Evolutionary conservation across 2,888 invertebrate species (phyloP), one percentile per base, ranked within the genome.

Genomic region (Erebia palarica): DNA sequence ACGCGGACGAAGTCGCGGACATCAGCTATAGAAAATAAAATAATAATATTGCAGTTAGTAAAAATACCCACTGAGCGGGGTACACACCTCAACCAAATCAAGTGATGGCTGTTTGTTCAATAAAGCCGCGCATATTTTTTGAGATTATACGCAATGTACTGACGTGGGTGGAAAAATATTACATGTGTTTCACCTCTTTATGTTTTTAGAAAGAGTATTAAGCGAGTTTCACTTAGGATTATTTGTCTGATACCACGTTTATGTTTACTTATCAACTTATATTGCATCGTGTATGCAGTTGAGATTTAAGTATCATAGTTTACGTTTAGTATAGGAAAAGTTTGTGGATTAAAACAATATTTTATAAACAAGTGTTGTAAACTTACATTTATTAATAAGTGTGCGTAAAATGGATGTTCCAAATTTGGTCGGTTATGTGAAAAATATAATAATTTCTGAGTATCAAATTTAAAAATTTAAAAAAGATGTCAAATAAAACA

Each of bases 401-500:
- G 65, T 65, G 53, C n/a, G 58, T 36, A 36, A 36, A 36, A 36
- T 36, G 36, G 36, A 36, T 7, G 36, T 36, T 36, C 36, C 36
- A 7, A 36, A 36, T 36, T 16, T 53, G 9, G 7, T 16, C 9
- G n/a, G 16, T n/a, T 16, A 9, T 16, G 53, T 53, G 16, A 53
- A 53, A n/a, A 53, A 53, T 16, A 16, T n/a, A 51, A 7, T 8
- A 7, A 51, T 16, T 5, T 51, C 8, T 8, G 49, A 51, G n/a
- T 4, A 4, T 2, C 36, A 7, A 36, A 36, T 5, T 36, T 36
- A 1, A 53, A 53, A 16, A 9, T 55, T 69, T 18, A 10, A n/a
- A 14, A 16, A 79, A 79, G 65, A 97, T 97, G 97, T 96, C 97
- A 0, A 96, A 96, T 80, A 89, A 90, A 81, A 96, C 96, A 0